Evolutionary conservation across 1,140 invertebrate species (phyloP).

Genomic region (Lutraria rhynchaena): DNA sequence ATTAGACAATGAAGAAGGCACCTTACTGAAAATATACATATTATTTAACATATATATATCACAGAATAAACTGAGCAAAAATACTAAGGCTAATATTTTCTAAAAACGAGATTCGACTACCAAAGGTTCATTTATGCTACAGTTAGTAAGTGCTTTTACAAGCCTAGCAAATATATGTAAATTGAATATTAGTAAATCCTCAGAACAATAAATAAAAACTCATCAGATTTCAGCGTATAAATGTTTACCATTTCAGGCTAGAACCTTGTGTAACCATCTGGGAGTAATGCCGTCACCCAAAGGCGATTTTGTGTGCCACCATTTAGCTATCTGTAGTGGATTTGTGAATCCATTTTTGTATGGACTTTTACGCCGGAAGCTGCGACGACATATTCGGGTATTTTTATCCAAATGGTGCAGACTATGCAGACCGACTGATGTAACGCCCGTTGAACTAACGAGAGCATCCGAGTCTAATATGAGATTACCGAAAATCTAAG

Average conservation of each 20-base stretch:
- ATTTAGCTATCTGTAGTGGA: slow-evolving; percentile 16
- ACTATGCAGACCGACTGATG: slow-evolving; percentile 10
- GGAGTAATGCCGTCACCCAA: background rate
- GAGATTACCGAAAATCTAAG: no score
- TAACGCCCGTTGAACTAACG: slow-evolving; percentile 6
- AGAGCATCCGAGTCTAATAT: slow-evolving; percentile 9
- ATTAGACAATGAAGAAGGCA: no score
- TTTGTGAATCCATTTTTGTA: slow-evolving; percentile 55
- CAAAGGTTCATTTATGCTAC: no score
- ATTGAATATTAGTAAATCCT: background rate
- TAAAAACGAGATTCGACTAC: no score
- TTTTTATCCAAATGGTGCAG: slow-evolving; percentile 2
- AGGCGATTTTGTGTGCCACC: slow-evolving; percentile 26
- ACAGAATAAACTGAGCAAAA: no score
- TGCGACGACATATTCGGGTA: slow-evolving; percentile 18
- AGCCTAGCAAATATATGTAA: background rate
- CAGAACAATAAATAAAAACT: background rate
- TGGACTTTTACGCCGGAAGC: slow-evolving; percentile 40
- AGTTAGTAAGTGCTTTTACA: no score
- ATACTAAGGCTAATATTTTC: no score
- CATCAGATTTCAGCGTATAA: background rate
- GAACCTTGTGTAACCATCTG: slow-evolving; percentile 25
- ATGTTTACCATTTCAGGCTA: slow-evolving; percentile 40
- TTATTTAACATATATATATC: no score
- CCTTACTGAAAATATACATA: no score